Evolutionary conservation across 2,797 vertebrate species (phyloP).

Genomic region (Sandelia bainsii): DNA sequence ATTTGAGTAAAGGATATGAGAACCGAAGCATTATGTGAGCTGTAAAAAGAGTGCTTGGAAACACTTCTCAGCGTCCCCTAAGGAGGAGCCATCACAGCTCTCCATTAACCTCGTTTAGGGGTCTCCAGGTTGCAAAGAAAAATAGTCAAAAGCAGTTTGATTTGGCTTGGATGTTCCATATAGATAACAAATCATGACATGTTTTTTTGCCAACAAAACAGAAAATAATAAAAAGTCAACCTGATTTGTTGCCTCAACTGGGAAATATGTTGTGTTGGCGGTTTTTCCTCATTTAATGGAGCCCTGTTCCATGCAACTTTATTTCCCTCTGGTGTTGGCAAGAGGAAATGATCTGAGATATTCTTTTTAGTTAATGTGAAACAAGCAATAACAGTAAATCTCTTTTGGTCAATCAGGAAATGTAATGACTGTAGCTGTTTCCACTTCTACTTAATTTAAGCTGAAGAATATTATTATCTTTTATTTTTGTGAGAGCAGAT

Average conservation of each 20-base stretch:
- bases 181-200: neutral
- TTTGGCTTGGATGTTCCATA: slow-evolving; percentile 11
- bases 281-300: neutral
- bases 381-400: neutral
- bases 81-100: slow-evolving; percentile 18
- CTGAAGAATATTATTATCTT: neutral
- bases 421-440: slow-evolving; percentile 7
- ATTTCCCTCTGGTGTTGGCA: slow-evolving; percentile 53
- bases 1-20: slow-evolving; percentile 49
- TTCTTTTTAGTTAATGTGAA: neutral
- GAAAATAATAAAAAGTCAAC: slow-evolving; percentile 14
- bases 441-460: neutral
- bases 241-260: slow-evolving; percentile 3
- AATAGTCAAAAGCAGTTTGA: slow-evolving; percentile 34
- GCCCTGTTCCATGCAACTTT: slow-evolving; percentile 38
- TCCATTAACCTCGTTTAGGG: slow-evolving; percentile 23
- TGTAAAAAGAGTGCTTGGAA: slow-evolving; percentile 55
- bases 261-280: neutral
- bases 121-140: slow-evolving; percentile 36
- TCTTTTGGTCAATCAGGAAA: neutral
- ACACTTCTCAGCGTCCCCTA: slow-evolving; percentile 34
- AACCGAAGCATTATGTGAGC: slow-evolving; percentile 35
- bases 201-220: slow-evolving; percentile 29
- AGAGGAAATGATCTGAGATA: slow-evolving; percentile 17
- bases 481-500: neutral